Evolutionary conservation across 2,888 invertebrate species (phyloP).

Genomic region (Morpho deidamia): DNA sequence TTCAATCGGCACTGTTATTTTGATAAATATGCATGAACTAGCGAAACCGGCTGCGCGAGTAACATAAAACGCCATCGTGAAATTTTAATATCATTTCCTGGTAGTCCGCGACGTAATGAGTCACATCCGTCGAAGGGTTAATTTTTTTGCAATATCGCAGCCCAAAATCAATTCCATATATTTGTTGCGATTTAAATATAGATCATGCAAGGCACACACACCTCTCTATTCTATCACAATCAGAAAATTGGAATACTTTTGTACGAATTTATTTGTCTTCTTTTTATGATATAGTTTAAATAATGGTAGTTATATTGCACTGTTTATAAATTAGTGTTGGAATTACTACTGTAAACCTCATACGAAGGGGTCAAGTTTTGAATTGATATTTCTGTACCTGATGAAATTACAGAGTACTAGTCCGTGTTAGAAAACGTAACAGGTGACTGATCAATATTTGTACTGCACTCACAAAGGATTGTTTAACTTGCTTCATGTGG

Average conservation of each 20-base stretch:
- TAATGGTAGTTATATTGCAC: no score
- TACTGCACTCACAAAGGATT: no score
- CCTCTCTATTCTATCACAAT: conserved; percentile 3
- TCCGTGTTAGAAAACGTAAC: no score
- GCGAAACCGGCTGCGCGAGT: conserved; percentile 65
- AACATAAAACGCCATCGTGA: conserved; percentile 74
- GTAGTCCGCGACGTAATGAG: conserved; percentile 64
- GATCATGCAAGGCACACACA: conserved; percentile 18
- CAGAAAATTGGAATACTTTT: not conserved
- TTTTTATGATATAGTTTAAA: no score
- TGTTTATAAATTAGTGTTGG: no score
- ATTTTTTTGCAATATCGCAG: conserved; percentile 65
- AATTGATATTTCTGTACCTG: no score
- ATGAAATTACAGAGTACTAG: no score
- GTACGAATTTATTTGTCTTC: not conserved
- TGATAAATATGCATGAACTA: conserved; percentile 77
- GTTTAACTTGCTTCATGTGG: no score
- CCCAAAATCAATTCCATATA: conserved; percentile 56
- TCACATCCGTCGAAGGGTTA: conserved; percentile 74
- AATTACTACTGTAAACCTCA: no score
- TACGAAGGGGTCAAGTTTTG: no score
- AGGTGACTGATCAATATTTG: no score
- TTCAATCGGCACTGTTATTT: conserved; percentile 76
- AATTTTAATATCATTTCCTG: conserved; percentile 76
- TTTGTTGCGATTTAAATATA: conserved; percentile 25